phyloP scores from a whole-genome alignment of 2,797 vertebrate genomes.

The Danio kyathit region DNA sequence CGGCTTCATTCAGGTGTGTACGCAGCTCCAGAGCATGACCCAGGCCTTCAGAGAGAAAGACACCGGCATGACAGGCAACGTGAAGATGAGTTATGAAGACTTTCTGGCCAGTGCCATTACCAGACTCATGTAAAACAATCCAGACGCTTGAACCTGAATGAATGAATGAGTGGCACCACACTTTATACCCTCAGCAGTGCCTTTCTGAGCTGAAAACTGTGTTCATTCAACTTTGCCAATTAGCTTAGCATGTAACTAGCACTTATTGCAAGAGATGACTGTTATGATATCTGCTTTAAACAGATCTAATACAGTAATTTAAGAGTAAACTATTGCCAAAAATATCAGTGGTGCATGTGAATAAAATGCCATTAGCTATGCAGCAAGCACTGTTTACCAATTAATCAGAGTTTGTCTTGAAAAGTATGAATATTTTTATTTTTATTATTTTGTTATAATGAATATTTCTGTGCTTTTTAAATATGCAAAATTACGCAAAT shows the following conservation, averaged over 20 bases:
- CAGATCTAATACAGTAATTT: neutral
- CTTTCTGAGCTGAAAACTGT: slow-evolving; percentile 35
- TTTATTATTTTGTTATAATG: neutral
- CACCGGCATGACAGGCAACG: slow-evolving; percentile 80
- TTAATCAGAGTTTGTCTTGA: neutral
- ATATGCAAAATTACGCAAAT: neutral
- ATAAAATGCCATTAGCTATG: neutral
- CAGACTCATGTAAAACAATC: slow-evolving; percentile 85
- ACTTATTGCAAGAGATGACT: neutral
- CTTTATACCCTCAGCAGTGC: slow-evolving; percentile 33
- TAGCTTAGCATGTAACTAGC: neutral
- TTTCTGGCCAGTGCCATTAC: slow-evolving; percentile 86
- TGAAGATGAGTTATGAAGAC: slow-evolving; percentile 91
- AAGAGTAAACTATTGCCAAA: slow-evolving; percentile 24
- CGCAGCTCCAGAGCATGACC: slow-evolving; percentile 91
- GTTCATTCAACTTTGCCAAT: neutral
- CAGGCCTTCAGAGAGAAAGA: slow-evolving; percentile 93
- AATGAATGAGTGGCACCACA: slow-evolving; percentile 23
- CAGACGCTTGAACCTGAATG: slow-evolving; percentile 28
- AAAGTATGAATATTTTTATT: neutral
- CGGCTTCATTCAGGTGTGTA: slow-evolving; percentile 95
- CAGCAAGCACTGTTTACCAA: neutral
- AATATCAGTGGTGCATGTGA: neutral
- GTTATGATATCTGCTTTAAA: neutral
- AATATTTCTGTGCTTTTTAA: neutral